These are phyloP conservation scores for Acrobasis consociella DNA, from an alignment of 2,888 invertebrate genomes.

Conservation along the genomic window DNA sequence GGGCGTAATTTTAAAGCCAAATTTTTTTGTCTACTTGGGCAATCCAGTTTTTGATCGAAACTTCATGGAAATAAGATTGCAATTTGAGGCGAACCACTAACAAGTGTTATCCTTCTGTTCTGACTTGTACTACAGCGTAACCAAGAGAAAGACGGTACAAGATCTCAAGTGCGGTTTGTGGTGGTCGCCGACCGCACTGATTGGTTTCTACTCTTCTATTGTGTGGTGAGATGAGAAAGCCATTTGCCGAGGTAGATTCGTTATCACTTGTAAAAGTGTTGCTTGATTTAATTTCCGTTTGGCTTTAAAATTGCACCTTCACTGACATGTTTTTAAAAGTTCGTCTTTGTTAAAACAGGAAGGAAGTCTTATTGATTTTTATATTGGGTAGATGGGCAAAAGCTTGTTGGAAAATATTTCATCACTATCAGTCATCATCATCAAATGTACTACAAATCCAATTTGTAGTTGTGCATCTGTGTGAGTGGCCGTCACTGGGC, in stretches of 20 bases:
- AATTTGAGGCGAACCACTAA: background rate
- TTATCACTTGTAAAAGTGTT: conserved; percentile 9
- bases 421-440: no score
- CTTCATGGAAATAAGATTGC: background rate
- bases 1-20: no score
- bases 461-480: no score
- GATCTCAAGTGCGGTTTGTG: conserved; percentile 65
- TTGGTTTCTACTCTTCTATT: conserved; percentile 55
- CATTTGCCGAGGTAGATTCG: conserved; percentile 46
- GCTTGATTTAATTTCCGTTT: conserved; percentile 8
- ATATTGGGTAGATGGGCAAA: no score
- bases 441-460: no score
- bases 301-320: background rate
- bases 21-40: no score
- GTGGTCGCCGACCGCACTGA: conserved; percentile 62
- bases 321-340: background rate
- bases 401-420: no score
- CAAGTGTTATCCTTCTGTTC: background rate
- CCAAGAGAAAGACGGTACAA: conserved; percentile 38
- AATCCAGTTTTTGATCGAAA: no score
- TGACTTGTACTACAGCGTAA: background rate
- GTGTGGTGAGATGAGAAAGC: conserved; percentile 54
- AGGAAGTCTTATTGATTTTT: no score
- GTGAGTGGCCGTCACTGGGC: no score
- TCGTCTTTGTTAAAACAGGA: no score